Conservation (phyloP, 2,797 vertebrate species). For the Nannoperca obscura region DNA sequence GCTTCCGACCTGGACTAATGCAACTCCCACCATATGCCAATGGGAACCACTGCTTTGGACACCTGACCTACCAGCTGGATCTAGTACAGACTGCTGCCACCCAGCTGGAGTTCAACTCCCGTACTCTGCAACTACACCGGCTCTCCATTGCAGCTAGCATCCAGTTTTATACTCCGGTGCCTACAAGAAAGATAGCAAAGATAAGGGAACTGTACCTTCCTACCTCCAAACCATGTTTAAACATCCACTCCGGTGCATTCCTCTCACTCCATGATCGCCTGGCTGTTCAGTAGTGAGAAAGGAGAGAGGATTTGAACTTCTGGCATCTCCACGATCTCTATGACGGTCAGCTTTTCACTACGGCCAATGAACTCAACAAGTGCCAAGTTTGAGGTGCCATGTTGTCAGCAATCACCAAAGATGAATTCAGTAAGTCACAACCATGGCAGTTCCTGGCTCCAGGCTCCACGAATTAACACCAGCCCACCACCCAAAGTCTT, state of each 20-base stretch:
- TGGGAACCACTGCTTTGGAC: neutral
- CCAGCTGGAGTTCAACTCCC: neutral
- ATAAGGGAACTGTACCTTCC: neutral
- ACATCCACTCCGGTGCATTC: neutral
- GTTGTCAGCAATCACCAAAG: neutral
- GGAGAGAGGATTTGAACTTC: neutral
- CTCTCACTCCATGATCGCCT: too few relatives aligned
- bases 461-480: neutral
- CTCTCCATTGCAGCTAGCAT: neutral
- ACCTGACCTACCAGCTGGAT: neutral
- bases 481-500: neutral
- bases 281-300: neutral
- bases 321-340: neutral
- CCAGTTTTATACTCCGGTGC: neutral
- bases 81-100: neutral
- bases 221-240: neutral
- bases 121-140: neutral
- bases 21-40: neutral
- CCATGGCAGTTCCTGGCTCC: neutral
- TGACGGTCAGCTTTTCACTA: too few relatives aligned
- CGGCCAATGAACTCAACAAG: neutral
- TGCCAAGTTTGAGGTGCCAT: neutral
- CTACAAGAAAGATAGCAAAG: neutral
- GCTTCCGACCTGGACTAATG: fast-evolving
- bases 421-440: neutral